These are phyloP conservation scores for Volucella bombylans DNA, from an alignment of 2,888 invertebrate species.

Conservation along the genomic window DNA sequence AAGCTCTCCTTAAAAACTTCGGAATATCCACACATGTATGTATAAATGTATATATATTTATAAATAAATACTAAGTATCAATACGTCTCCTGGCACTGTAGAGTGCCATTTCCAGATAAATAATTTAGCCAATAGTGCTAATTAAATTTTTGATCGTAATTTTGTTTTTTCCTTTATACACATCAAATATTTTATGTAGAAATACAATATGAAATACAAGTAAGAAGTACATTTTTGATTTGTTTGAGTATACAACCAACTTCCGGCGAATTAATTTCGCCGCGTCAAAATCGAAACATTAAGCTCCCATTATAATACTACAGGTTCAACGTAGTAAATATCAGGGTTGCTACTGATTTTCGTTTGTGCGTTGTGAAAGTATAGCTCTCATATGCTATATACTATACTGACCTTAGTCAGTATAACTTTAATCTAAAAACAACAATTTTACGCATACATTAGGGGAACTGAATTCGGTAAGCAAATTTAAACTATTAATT, in stretches of 20 bases:
- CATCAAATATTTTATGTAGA: neutral
- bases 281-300: neutral
- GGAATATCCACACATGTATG: too few species aligned
- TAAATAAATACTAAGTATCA: constrained; percentile 3
- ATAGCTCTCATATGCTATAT: constrained; percentile 16
- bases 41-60: constrained; percentile 3
- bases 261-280: constrained; percentile 27
- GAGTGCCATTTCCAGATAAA: neutral
- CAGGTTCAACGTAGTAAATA: constrained; percentile 36
- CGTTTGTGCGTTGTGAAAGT: constrained; percentile 17
- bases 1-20: too few species aligned
- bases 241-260: constrained; percentile 2
- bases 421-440: constrained; percentile 2
- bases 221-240: neutral
- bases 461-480: constrained; percentile 22
- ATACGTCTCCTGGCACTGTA: neutral
- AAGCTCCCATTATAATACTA: constrained; percentile 16
- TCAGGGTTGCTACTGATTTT: constrained; percentile 70
- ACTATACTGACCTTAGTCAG: neutral
- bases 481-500: neutral
- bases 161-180: neutral
- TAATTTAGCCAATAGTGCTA: constrained; percentile 8
- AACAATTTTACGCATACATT: neutral
- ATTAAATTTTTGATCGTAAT: neutral
- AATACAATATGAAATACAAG: constrained; percentile 11